Percentiles rank a stretch among this genome's conserved stretches.
phyloP scores from a whole-genome alignment of 2,888 invertebrate genomes.

The Byasa hedistus region DNA sequence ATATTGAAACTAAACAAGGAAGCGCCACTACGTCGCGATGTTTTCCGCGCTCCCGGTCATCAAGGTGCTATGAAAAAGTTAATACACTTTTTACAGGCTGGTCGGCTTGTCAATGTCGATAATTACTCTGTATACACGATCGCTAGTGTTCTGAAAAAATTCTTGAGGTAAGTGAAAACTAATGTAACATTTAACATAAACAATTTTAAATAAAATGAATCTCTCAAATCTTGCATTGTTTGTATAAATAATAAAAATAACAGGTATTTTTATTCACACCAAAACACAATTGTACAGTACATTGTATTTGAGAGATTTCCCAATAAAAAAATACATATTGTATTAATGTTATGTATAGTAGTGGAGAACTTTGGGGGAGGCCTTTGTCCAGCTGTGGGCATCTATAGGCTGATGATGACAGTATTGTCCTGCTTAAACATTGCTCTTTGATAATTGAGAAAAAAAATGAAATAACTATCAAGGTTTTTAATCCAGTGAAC shows the following conservation, averaged over 20 bases:
- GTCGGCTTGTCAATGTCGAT: conserved; percentile 93
- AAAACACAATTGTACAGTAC: too few species aligned
- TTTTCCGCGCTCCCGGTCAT: conserved; percentile 96
- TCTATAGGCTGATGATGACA: too few species aligned
- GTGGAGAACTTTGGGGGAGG: too few species aligned
- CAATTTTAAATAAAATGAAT: not conserved
- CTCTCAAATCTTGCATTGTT: too few species aligned
- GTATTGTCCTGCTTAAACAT: too few species aligned
- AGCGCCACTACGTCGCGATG: conserved; percentile 94
- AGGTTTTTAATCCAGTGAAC: not conserved
- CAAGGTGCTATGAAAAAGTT: conserved; percentile 96
- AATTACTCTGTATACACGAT: conserved; percentile 98
- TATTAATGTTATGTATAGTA: too few species aligned
- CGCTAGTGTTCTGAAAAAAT: conserved; percentile 98
- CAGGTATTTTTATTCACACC: too few species aligned
- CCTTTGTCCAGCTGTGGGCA: too few species aligned
- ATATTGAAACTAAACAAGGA: conserved; percentile 96
- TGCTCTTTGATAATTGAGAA: too few species aligned
- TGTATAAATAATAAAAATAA: too few species aligned
- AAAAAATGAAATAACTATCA: not conserved
- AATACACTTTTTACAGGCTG: conserved; percentile 93
- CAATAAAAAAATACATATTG: too few species aligned
- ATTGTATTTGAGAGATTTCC: too few species aligned
- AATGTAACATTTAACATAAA: not conserved
- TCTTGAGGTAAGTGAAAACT: conserved; percentile 80